A percentile compares a stretch with the other conserved stretches of the same genome.
Conservation (phyloP, 2,888 invertebrate genomes). For the Drosophila siamana region DNA sequence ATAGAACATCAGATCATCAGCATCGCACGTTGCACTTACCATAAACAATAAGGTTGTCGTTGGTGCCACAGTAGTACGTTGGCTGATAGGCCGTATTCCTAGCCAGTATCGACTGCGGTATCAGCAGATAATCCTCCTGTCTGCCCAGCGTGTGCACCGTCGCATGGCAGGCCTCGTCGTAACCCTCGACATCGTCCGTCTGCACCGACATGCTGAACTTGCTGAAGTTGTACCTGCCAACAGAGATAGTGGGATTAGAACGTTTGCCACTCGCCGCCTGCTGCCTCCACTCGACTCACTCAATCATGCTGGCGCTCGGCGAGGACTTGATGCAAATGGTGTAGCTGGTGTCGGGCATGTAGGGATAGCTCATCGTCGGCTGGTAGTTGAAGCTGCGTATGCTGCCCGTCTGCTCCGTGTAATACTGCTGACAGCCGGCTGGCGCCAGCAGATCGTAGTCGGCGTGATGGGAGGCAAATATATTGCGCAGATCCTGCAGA, state of each 20-base stretch:
- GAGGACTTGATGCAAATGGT: slow-evolving; percentile 88
- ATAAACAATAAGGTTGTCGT: slow-evolving; percentile 63
- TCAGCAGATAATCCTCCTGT: slow-evolving; percentile 87
- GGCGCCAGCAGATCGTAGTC: slow-evolving; percentile 86
- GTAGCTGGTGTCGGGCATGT: slow-evolving; percentile 87
- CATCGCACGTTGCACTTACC: slow-evolving; percentile 59
- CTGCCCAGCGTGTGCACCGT: slow-evolving; percentile 86
- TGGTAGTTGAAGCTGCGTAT: slow-evolving; percentile 89
- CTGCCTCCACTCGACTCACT: slow-evolving; percentile 63
- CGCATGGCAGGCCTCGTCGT: slow-evolving; percentile 87
- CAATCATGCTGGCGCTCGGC: slow-evolving; percentile 73
- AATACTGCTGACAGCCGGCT: slow-evolving; percentile 89
- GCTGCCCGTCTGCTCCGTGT: slow-evolving; percentile 87
- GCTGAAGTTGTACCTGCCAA: slow-evolving; percentile 69
- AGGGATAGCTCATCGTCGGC: slow-evolving; percentile 84
- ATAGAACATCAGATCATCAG: slow-evolving; percentile 11
- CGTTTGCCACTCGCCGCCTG: not conserved
- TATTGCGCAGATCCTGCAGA: slow-evolving; percentile 75
- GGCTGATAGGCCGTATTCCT: slow-evolving; percentile 82
- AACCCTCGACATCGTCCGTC: slow-evolving; percentile 55
- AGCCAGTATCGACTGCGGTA: slow-evolving; percentile 85
- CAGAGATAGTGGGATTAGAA: not conserved
- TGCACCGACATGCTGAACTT: slow-evolving; percentile 74
- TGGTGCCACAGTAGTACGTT: slow-evolving; percentile 83
- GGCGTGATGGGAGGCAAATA: slow-evolving; percentile 75